Percentiles rank a stretch among this genome's conserved stretches.
Evolutionary conservation across 2,888 invertebrate genomes (phyloP).

Genomic region (Hyposoter dolosus): DNA sequence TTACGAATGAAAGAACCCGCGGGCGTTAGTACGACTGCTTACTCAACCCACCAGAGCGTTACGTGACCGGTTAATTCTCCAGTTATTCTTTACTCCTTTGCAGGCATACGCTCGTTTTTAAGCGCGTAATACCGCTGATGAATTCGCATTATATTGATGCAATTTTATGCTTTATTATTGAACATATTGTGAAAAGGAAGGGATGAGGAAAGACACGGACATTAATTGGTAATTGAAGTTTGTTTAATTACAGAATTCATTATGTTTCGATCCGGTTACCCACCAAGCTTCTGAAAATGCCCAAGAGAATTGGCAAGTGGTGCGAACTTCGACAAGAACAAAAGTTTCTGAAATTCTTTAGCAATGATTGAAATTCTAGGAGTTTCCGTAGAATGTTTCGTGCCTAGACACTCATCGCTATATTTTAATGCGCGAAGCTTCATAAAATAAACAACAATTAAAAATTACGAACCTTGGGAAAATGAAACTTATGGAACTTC

Average conservation of each 20-base stretch:
- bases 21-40: slow-evolving; percentile 27
- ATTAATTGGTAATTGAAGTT: slow-evolving; percentile 9
- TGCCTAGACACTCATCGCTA: neutral
- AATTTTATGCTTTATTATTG: neutral
- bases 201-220: neutral
- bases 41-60: slow-evolving; percentile 46
- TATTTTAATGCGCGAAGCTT: neutral
- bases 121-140: slow-evolving; percentile 24
- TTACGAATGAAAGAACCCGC: slow-evolving; percentile 20
- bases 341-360: neutral
- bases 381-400: neutral
- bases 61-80: slow-evolving; percentile 54
- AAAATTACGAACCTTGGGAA: neutral
- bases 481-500: neutral
- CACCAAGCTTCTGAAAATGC: neutral
- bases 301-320: neutral
- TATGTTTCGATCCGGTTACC: neutral
- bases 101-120: slow-evolving; percentile 22
- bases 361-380: neutral
- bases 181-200: neutral
- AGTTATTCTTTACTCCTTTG: slow-evolving; percentile 35
- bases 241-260: neutral
- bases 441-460: neutral
- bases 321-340: neutral
- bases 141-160: slow-evolving; percentile 1